Percentiles rank a stretch among this genome's conserved stretches.
These are phyloP conservation scores for Steinernema scapterisci DNA, from an alignment of 2,888 invertebrate genomes.

Conservation along the genomic window DNA sequence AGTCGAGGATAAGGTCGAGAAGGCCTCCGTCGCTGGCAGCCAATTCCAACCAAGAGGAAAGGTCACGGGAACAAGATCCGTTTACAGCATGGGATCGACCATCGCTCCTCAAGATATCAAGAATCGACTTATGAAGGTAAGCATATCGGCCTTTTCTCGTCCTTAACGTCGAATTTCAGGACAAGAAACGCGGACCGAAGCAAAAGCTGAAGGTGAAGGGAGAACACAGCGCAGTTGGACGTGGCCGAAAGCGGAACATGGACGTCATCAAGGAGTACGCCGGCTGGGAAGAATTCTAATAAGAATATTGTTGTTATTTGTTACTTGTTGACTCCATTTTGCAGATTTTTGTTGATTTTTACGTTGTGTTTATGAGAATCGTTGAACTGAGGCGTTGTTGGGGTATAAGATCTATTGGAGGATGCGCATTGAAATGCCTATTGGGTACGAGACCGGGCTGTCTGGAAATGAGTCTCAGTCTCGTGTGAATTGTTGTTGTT, in stretches of 20 bases:
- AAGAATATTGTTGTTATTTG: slow-evolving; percentile 42
- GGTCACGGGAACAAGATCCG: slow-evolving; percentile 40
- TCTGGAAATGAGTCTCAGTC: too few relatives aligned
- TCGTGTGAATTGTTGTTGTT: too few relatives aligned
- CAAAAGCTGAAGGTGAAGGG: slow-evolving; percentile 63
- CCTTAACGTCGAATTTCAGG: slow-evolving; percentile 35
- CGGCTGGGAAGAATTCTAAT: slow-evolving; percentile 56
- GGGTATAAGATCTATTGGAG: too few relatives aligned
- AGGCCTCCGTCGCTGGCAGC: not conserved
- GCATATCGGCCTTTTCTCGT: not conserved
- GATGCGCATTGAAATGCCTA: too few relatives aligned
- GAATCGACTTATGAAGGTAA: slow-evolving; percentile 52
- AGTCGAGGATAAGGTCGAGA: slow-evolving; percentile 6
- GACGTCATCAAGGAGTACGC: slow-evolving; percentile 63
- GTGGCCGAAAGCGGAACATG: slow-evolving; percentile 61
- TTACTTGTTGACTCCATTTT: slow-evolving; percentile 23
- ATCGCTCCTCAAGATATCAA: slow-evolving; percentile 62
- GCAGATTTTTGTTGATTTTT: slow-evolving; percentile 23
- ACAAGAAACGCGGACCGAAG: slow-evolving; percentile 54
- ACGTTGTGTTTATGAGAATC: not conserved
- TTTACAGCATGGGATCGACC: slow-evolving; percentile 50
- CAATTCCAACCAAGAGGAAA: slow-evolving; percentile 32
- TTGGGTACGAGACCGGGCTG: too few relatives aligned
- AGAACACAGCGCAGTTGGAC: slow-evolving; percentile 60
- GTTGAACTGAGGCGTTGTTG: not conserved